Evolutionary conservation across 2,113 vertebrate species (phyloP).

Genomic region (Spea bombifrons): DNA sequence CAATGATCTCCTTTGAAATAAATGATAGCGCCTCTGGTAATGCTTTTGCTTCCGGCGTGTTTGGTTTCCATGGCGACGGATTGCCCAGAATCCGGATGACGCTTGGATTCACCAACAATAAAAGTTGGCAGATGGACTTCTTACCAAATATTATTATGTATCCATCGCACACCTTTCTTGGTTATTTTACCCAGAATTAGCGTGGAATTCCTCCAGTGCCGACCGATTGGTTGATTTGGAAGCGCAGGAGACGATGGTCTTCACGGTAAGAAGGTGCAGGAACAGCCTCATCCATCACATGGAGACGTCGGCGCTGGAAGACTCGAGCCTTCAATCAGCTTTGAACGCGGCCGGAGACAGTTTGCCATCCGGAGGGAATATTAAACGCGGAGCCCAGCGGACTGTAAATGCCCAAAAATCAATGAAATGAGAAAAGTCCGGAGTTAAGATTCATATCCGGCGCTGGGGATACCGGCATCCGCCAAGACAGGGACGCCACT

Average conservation of each 20-base stretch:
- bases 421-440: conserved; percentile 2
- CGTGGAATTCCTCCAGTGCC: not conserved
- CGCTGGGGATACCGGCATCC: too few species aligned
- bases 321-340: conserved; percentile 26
- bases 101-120: too few species aligned
- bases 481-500: too few species aligned
- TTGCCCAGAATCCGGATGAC: too few species aligned
- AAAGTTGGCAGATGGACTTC: too few species aligned
- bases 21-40: too few species aligned
- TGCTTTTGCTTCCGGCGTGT: too few species aligned
- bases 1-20: too few species aligned
- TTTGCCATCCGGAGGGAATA: conserved; percentile 23
- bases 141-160: too few species aligned
- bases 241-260: conserved; percentile 27
- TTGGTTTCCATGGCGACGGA: too few species aligned
- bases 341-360: conserved; percentile 6
- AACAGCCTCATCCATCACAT: conserved; percentile 33
- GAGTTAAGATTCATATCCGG: not conserved
- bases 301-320: conserved; percentile 13
- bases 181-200: too few species aligned
- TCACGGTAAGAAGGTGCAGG: conserved; percentile 27
- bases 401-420: conserved; percentile 23
- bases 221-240: conserved; percentile 9
- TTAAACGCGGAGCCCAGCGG: not conserved
- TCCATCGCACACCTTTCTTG: too few species aligned